Percentiles rank a stretch among this genome's conserved stretches.
phyloP scores from a whole-genome alignment of 2,113 vertebrate genomes.

The Chaetorhynchus papuensis region DNA sequence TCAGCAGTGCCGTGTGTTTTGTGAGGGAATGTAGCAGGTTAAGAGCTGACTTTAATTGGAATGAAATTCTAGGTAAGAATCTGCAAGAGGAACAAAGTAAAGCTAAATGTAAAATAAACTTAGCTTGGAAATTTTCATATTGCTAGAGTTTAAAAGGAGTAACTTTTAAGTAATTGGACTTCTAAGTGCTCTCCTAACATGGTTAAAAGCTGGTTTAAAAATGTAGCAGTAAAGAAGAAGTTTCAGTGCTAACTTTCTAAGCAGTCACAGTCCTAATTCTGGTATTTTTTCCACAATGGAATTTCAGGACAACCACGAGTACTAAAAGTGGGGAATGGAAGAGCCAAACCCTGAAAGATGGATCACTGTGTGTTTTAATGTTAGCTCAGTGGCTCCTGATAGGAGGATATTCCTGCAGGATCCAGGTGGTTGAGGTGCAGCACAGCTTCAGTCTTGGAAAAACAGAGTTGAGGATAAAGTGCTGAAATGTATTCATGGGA shows the following conservation, averaged over 20 bases:
- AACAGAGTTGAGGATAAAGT: neutral
- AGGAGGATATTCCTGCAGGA: neutral
- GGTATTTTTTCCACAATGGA: neutral
- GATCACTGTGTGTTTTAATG: neutral
- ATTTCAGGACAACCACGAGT: neutral
- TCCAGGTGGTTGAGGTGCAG: neutral
- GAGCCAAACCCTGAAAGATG: neutral
- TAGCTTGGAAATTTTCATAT: neutral
- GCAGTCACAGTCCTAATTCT: neutral
- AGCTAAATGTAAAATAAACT: neutral
- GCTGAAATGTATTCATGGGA: neutral
- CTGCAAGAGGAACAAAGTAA: neutral
- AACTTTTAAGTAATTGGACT: neutral
- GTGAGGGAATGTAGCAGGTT: neutral
- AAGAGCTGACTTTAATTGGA: neutral
- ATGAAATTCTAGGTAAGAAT: neutral
- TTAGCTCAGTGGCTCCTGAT: neutral
- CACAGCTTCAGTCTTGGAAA: neutral
- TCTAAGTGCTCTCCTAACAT: accelerated
- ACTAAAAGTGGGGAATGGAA: neutral
- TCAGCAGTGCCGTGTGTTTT: accelerated
- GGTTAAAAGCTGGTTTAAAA: neutral
- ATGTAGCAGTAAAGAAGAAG: neutral
- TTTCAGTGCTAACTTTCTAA: neutral
- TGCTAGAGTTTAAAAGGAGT: neutral